Evolutionary conservation across 2,888 invertebrate species (phyloP), one percentile per base, ranked within the genome.

Genomic region (Eristalinus aeneus): DNA sequence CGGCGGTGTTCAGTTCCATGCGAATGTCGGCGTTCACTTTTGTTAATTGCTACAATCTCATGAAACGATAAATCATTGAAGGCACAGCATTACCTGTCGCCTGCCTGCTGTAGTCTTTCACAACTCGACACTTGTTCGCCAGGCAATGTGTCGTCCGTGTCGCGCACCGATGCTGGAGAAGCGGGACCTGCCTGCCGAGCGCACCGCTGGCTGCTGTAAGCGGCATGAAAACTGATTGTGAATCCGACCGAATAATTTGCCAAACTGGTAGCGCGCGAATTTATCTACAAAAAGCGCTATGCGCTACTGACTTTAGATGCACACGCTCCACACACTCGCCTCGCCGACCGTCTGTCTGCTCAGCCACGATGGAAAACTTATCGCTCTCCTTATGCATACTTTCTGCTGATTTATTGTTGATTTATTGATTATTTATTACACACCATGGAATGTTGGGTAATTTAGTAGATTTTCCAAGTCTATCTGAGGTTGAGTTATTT

Each of bases 11-110:
- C 31, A 23, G 39, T 32, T 69, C 31, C 60, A 69, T n/a, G 73
- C 74, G 80, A 80, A 84, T 82, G 86, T 77, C 82, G 82, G 82
- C 82, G 86, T 82, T 86, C 86, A 82, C 82, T 86, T 86, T 86
- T 86, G 86, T 86, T 86, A 86, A 86, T 86, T 86, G 86, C 86
- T 86, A 78, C 86, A 86, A 86, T 86, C 86, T 67, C 74, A 86
- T 77, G 82, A 82, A 86, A 74, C 86, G 74, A 86, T 86, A 86
- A 86, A 86, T 86, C 86, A 86, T 82, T 78, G 82, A 74, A 82
- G 82, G 77, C 86, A 86, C 86, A 82, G 86, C 86, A 78, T 60
- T 86, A 82, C 77, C 82, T 82, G 86, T 86, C 77, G 82, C 74
- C 77, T 86, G 86, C 61, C 74, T 72, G 86, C 78, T 79, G 74